Evolutionary conservation across 2,797 vertebrate species (phyloP).

Genomic region (Galaxias olidus): DNA sequence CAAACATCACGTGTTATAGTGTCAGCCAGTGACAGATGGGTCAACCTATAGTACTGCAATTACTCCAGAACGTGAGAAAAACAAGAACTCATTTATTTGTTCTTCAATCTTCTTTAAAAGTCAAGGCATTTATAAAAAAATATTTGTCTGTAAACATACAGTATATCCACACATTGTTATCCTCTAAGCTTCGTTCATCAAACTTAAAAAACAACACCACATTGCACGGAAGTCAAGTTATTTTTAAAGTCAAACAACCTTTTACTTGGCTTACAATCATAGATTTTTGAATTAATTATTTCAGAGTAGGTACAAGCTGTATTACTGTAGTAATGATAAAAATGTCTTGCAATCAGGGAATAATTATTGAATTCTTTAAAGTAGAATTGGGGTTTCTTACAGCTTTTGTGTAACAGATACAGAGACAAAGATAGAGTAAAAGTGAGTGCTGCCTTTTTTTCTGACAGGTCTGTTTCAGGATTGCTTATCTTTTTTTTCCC

Average conservation of each 20-base stretch:
- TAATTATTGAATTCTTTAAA: not conserved
- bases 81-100: conserved; percentile 37
- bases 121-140: conserved; percentile 7
- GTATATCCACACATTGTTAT: conserved; percentile 1
- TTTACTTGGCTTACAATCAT: not conserved
- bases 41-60: conserved; percentile 41
- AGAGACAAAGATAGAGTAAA: not conserved
- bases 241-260: not conserved
- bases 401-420: conserved; percentile 2
- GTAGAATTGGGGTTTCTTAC: not conserved
- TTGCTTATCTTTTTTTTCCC: conserved; percentile 1
- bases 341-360: not conserved
- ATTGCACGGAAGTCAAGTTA: no score
- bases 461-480: conserved; percentile 7
- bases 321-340: not conserved
- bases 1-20: conserved; percentile 47
- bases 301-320: not conserved
- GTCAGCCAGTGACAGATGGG: conserved; percentile 45
- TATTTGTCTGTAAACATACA: conserved; percentile 10
- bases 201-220: not conserved
- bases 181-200: not conserved
- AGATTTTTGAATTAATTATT: not conserved
- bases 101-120: conserved; percentile 30
- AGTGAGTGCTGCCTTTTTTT: conserved; percentile 14
- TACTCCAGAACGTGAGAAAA: conserved; percentile 28